Base-by-base conservation (phyloP, 2,888 invertebrate species). In the Phengaris arion region DNA sequence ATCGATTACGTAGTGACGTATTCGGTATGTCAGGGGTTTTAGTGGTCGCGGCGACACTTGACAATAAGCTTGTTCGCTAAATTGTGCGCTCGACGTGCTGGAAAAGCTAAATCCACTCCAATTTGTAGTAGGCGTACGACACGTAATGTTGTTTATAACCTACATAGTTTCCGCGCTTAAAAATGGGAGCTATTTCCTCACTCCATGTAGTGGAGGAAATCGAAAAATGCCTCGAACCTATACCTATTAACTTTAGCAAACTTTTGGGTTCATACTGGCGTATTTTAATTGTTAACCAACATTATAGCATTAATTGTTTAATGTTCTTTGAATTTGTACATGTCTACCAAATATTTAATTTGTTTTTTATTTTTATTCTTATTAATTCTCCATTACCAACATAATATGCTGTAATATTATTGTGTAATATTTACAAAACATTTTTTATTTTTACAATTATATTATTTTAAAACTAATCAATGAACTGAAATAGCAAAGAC, bases 181-280 rank as follows among this genome's bases (percentile, higher is more conserved):
- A 85, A 87, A 85, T 85, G 79, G 84, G 84, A 85, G 81, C 84
- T 84, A 87, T 87, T 86, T 86, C 83, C 85, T 82, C 45, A 45
- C 6, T 81, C 81, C 80, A 81, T 81, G 82, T 79, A 83, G 77
- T 22, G 75, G 74, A 82, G 83, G 81, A 78, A 82, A 81, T 80
- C 76, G 82, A 83, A 75, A 64, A 45, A 9, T 64, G 64, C 5
- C 22, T 57, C 6, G 48, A 48, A 57, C 57, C 15, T 57, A 15
- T 57, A 4, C 35, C 35, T 35, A 35, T 35, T 22, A 22, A 22
- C 22, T 22, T 22, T 22, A 22, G 22, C 22, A 22, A 22, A 22
- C 22, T 0, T 22, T 22, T 22, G 22, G 22, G 22, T 22, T 0
- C 22, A 22, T 22, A 22, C 22, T 22, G 1, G 22, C 22, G 22